Evolutionary conservation across 1,140 invertebrate genomes (phyloP).

Genomic region (Pissodes strobi): DNA sequence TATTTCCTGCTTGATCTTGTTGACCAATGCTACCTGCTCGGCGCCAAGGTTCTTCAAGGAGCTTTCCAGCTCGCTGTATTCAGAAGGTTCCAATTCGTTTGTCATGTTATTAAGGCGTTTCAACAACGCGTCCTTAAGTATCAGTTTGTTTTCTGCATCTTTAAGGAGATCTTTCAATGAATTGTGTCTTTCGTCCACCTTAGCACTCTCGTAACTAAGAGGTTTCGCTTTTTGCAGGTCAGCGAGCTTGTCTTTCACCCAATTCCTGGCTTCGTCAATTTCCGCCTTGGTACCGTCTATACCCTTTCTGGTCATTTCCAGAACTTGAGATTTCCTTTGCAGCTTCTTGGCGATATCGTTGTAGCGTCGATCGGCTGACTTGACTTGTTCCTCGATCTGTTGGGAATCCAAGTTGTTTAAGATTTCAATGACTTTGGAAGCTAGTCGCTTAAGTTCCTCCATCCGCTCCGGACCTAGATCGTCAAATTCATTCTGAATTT

Average conservation of each 20-base stretch:
- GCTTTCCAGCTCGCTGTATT: slow-evolving; percentile 73
- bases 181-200: slow-evolving; percentile 72
- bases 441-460: slow-evolving; percentile 69
- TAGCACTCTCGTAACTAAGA: slow-evolving; percentile 75
- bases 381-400: slow-evolving; percentile 85
- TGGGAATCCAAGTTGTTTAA: slow-evolving; percentile 86
- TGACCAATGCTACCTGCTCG: slow-evolving; percentile 74
- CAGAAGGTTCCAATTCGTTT: slow-evolving; percentile 80
- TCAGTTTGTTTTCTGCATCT: slow-evolving; percentile 82
- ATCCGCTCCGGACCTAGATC: slow-evolving; percentile 69
- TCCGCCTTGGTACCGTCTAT: slow-evolving; percentile 76
- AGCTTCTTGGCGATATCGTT: slow-evolving; percentile 83
- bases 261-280: slow-evolving; percentile 75
- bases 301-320: slow-evolving; percentile 79
- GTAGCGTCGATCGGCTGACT: slow-evolving; percentile 79
- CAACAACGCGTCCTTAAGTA: slow-evolving; percentile 78
- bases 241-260: slow-evolving; percentile 77
- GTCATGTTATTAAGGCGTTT: slow-evolving; percentile 83
- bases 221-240: slow-evolving; percentile 68
- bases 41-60: slow-evolving; percentile 66
- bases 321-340: slow-evolving; percentile 77
- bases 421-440: slow-evolving; percentile 72
- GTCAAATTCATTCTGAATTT: slow-evolving; percentile 72
- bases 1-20: slow-evolving; percentile 73
- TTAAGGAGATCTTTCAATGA: slow-evolving; percentile 74